Evolutionary conservation across 2,888 invertebrate species (phyloP).

Genomic region (Fissipunctia ypsillon): DNA sequence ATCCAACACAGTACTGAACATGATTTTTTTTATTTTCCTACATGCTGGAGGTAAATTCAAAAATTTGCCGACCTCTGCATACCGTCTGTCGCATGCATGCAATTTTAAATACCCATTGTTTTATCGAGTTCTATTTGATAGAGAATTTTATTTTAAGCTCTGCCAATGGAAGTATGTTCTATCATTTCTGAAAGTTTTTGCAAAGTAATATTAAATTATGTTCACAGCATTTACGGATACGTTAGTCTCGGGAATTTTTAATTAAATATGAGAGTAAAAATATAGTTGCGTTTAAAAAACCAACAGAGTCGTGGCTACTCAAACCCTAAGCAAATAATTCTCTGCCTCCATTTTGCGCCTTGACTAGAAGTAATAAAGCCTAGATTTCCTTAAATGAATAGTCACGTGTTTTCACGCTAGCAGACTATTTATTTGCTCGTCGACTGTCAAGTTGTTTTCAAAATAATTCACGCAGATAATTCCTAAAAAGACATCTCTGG

Average conservation of each 20-base stretch:
- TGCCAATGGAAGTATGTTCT: not conserved
- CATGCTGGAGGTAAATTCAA: slow-evolving; percentile 49
- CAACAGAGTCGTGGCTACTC: slow-evolving; percentile 4
- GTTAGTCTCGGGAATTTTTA: not conserved
- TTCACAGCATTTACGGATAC: not conserved
- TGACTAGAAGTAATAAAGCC: slow-evolving; percentile 5
- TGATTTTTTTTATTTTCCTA: slow-evolving; percentile 49
- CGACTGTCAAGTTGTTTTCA: slow-evolving; percentile 44
- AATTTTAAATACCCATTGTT: slow-evolving; percentile 71
- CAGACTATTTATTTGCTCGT: slow-evolving; percentile 19
- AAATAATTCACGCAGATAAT: slow-evolving; percentile 65
- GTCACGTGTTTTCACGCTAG: not conserved
- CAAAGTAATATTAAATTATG: slow-evolving; percentile 11
- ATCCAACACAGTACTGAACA: slow-evolving; percentile 23
- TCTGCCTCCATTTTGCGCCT: not conserved
- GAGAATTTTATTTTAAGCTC: slow-evolving; percentile 48
- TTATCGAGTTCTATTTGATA: slow-evolving; percentile 51
- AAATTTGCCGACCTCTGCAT: slow-evolving; percentile 57
- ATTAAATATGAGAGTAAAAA: slow-evolving; percentile 6
- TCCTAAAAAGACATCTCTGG: slow-evolving; percentile 58
- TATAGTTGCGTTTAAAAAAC: slow-evolving; percentile 20
- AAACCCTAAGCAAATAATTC: not conserved
- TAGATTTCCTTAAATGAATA: slow-evolving; percentile 12
- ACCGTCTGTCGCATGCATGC: slow-evolving; percentile 67
- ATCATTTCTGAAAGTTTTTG: slow-evolving; percentile 1